A percentile compares a stretch with the other conserved stretches of the same genome.
These are phyloP conservation scores for Rhagonycha fulva DNA, from an alignment of 2,888 invertebrate genomes.

Conservation along the genomic window DNA sequence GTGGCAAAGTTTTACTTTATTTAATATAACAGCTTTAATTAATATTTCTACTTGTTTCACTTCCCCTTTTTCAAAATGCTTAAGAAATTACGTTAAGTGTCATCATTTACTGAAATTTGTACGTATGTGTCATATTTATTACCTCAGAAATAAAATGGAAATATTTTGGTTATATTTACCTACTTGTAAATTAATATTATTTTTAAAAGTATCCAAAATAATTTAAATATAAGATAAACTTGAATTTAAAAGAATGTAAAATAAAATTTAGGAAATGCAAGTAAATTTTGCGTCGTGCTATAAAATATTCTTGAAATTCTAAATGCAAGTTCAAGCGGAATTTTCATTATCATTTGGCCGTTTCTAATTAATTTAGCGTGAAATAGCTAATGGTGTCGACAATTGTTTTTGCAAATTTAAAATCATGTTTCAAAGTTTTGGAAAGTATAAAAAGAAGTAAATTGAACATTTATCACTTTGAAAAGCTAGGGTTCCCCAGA, in stretches of 20 bases:
- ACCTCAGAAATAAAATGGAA: too few species aligned
- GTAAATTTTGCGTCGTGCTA: not conserved
- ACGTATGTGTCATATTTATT: too few species aligned
- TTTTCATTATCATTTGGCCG: not conserved
- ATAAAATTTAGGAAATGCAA: not conserved
- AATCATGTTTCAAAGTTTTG: not conserved
- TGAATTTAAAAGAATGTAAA: not conserved
- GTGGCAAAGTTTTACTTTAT: too few species aligned
- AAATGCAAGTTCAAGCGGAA: not conserved
- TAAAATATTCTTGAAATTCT: not conserved
- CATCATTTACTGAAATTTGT: too few species aligned
- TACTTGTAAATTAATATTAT: too few species aligned
- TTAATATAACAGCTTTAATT: too few species aligned
- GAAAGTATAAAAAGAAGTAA: not conserved
- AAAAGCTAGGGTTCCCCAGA: conserved; percentile 1
- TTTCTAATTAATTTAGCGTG: not conserved
- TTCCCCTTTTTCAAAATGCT: too few species aligned
- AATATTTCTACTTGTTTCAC: too few species aligned
- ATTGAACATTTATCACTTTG: conserved; percentile 2
- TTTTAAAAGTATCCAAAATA: too few species aligned
- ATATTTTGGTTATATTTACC: too few species aligned
- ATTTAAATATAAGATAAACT: too few species aligned
- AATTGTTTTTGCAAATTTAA: not conserved
- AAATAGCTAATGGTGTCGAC: not conserved
- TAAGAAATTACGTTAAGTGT: too few species aligned